Percentiles rank a stretch among this genome's conserved stretches.
These are phyloP conservation scores for Crypturellus undulatus DNA, from an alignment of 2,113 vertebrate genomes.

Conservation along the genomic window DNA sequence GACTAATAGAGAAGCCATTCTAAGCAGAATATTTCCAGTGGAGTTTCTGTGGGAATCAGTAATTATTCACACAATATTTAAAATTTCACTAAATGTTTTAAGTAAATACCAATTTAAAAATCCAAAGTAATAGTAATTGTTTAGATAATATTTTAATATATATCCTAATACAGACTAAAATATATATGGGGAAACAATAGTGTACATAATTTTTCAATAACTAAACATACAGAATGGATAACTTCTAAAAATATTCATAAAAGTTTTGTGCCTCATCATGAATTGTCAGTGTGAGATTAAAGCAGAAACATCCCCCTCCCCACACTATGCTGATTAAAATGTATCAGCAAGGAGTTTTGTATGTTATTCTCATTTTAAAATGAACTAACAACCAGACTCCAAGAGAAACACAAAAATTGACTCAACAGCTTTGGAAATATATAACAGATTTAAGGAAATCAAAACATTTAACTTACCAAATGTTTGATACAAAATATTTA, in stretches of 20 bases:
- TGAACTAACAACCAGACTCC: not conserved
- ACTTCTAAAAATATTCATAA: too few species aligned
- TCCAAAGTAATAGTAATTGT: not conserved
- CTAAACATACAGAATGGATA: too few species aligned
- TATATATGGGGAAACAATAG: too few species aligned
- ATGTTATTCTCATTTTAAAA: not conserved
- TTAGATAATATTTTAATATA: not conserved
- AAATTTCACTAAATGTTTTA: not conserved
- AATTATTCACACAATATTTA: not conserved
- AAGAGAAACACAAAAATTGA: not conserved
- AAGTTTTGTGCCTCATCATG: too few species aligned
- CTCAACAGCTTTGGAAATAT: not conserved
- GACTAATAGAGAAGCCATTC: not conserved
- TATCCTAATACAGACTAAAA: not conserved
- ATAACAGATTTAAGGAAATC: not conserved
- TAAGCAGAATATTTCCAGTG: not conserved
- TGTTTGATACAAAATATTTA: not conserved
- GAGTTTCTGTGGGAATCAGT: not conserved
- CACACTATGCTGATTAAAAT: too few species aligned
- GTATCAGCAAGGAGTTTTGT: not conserved
- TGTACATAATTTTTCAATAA: too few species aligned
- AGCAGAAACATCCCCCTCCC: too few species aligned
- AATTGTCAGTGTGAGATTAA: too few species aligned
- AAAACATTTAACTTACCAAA: not conserved
- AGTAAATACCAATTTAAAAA: not conserved